Conservation (phyloP, 2,888 invertebrate species). For the Polyploca ridens region DNA sequence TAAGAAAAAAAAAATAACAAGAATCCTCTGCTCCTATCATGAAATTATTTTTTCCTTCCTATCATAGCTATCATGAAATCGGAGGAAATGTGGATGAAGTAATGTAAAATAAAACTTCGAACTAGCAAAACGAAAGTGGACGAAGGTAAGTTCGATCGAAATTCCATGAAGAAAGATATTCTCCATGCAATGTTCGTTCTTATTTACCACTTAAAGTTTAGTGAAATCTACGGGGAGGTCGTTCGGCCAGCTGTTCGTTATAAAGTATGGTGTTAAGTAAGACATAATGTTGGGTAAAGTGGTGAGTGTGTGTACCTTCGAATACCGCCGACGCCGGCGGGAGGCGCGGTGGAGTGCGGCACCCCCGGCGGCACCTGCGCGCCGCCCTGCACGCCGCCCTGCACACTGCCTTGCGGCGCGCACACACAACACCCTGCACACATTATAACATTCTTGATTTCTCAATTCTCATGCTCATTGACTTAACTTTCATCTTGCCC, state of each 20-base stretch:
- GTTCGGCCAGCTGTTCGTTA: constrained; percentile 11
- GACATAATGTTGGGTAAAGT: constrained; percentile 18
- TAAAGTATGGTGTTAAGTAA: constrained; percentile 12
- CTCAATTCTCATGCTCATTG: neutral
- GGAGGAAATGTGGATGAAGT: neutral
- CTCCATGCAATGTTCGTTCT: neutral
- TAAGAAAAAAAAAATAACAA: too few species aligned
- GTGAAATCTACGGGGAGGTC: constrained; percentile 3
- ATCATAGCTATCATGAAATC: neutral
- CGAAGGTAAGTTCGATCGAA: neutral
- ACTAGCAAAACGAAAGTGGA: neutral
- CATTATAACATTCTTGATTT: constrained; percentile 17
- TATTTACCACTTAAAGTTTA: neutral
- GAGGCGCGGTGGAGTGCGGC: constrained; percentile 80
- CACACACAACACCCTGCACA: constrained; percentile 82
- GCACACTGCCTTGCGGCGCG: constrained; percentile 85
- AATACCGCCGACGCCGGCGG: constrained; percentile 85
- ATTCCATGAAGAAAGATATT: neutral
- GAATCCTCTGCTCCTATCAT: too few species aligned
- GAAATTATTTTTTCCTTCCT: too few species aligned
- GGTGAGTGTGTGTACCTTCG: constrained; percentile 68
- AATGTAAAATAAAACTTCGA: neutral
- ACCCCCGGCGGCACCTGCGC: constrained; percentile 81
- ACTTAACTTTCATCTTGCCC: constrained; percentile 5
- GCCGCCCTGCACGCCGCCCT: constrained; percentile 79